Evolutionary conservation across 2,113 vertebrate genomes (phyloP).

Genomic region (Festucalex cinctus): DNA sequence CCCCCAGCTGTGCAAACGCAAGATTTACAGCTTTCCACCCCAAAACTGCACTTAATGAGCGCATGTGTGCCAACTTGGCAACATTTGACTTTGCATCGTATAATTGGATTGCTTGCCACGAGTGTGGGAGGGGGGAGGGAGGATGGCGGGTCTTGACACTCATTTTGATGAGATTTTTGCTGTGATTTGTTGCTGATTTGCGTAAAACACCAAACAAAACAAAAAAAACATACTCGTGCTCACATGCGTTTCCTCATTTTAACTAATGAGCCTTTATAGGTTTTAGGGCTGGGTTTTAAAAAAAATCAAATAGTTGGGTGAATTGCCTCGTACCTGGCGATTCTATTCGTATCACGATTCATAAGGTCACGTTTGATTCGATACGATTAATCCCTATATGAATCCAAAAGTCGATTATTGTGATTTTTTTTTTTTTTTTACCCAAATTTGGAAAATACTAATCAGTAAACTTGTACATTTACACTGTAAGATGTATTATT

Average conservation of each 20-base stretch:
- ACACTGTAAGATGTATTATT: too few species aligned
- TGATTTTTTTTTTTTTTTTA: too few species aligned
- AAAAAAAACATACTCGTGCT: background rate
- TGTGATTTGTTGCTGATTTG: slow-evolving; percentile 6
- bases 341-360: too few species aligned
- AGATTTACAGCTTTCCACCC: slow-evolving; percentile 47
- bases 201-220: background rate
- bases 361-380: too few species aligned
- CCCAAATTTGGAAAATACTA: too few species aligned
- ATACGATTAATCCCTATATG: too few species aligned
- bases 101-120: slow-evolving; percentile 13
- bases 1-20: slow-evolving; percentile 30
- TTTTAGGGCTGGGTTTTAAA: too few species aligned
- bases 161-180: slow-evolving; percentile 13
- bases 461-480: too few species aligned
- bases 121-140: slow-evolving; percentile 19
- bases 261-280: background rate
- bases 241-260: background rate
- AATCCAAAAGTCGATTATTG: too few species aligned
- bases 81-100: slow-evolving; percentile 13
- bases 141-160: too few species aligned
- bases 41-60: slow-evolving; percentile 38
- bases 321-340: too few species aligned
- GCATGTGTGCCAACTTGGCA: slow-evolving; percentile 25
- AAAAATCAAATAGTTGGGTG: too few species aligned